Conservation (phyloP, 1,140 invertebrate species). For the Drosophila eugracilis region DNA sequence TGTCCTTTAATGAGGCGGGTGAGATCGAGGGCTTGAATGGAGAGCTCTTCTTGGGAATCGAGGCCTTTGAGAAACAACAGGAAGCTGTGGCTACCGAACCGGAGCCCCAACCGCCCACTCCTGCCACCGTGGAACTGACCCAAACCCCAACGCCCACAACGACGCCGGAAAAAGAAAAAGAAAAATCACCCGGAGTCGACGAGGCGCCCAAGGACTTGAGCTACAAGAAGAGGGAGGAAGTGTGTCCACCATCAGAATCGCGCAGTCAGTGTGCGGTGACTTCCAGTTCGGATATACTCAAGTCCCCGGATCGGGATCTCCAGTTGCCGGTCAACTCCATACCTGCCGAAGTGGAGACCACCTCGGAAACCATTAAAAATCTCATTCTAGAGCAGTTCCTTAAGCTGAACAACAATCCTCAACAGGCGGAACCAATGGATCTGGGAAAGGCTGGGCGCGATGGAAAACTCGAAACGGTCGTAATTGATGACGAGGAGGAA, state of each 20-base stretch:
- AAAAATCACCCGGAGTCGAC: constrained; percentile 59
- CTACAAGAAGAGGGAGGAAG: constrained; percentile 85
- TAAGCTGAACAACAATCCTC: constrained; percentile 67
- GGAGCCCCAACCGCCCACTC: constrained; percentile 36
- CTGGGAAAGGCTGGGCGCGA: constrained; percentile 86
- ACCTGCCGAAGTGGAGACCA: constrained; percentile 73
- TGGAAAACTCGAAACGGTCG: constrained; percentile 83
- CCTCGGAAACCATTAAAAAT: constrained; percentile 81
- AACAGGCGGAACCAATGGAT: constrained; percentile 89
- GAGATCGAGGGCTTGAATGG: constrained; percentile 83
- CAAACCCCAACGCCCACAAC: constrained; percentile 47
- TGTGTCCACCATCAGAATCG: constrained; percentile 79
- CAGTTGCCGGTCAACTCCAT: constrained; percentile 67
- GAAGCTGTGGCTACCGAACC: constrained; percentile 28
- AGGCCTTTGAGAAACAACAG: constrained; percentile 75
- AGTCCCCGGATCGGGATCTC: constrained; percentile 56
- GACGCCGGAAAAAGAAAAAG: constrained; percentile 35
- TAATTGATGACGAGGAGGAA: constrained; percentile 73
- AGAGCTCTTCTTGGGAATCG: constrained; percentile 73
- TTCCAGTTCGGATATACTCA: constrained; percentile 73
- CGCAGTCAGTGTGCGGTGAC: constrained; percentile 80
- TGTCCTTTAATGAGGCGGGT: constrained; percentile 84
- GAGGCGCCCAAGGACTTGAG: constrained; percentile 87
- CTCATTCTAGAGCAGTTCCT: constrained; percentile 81
- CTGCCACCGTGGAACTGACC: constrained; percentile 57